A percentile compares a stretch with the other conserved stretches of the same genome.
These are phyloP conservation scores for Pseudochaenichthys georgianus DNA, from an alignment of 2,797 vertebrate species.

Conservation along the genomic window DNA sequence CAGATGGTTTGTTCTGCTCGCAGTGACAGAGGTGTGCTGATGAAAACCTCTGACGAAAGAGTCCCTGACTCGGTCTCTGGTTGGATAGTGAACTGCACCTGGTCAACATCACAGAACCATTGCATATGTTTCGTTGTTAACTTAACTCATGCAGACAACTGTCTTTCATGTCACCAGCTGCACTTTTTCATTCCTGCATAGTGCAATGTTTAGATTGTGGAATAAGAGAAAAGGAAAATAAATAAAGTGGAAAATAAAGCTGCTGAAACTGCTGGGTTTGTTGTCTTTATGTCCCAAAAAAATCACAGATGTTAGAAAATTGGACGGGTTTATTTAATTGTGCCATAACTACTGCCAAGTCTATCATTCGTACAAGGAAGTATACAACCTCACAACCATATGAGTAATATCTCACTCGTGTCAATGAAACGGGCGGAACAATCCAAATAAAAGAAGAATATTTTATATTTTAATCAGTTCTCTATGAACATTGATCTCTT, in stretches of 20 bases:
- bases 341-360: neutral
- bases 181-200: slow-evolving; percentile 53
- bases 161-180: slow-evolving; percentile 44
- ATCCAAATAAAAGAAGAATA: no score
- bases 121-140: slow-evolving; percentile 60
- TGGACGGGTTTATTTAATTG: neutral
- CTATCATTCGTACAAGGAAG: neutral
- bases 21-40: slow-evolving; percentile 84
- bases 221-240: slow-evolving; percentile 50
- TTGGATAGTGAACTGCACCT: slow-evolving; percentile 88
- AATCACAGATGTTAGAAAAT: neutral
- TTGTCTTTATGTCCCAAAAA: slow-evolving; percentile 12
- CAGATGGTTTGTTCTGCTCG: slow-evolving; percentile 64
- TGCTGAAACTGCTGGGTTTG: slow-evolving; percentile 44
- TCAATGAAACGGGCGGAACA: no score
- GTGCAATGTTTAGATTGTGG: slow-evolving; percentile 68
- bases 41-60: slow-evolving; percentile 96
- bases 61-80: slow-evolving; percentile 89
- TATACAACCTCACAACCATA: no score
- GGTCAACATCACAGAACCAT: slow-evolving; percentile 51
- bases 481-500: neutral
- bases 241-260: slow-evolving; percentile 78
- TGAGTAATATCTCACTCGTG: no score
- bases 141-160: slow-evolving; percentile 17
- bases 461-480: no score